Conservation (phyloP, 2,797 vertebrate species). For the Smutsia temminckii region DNA sequence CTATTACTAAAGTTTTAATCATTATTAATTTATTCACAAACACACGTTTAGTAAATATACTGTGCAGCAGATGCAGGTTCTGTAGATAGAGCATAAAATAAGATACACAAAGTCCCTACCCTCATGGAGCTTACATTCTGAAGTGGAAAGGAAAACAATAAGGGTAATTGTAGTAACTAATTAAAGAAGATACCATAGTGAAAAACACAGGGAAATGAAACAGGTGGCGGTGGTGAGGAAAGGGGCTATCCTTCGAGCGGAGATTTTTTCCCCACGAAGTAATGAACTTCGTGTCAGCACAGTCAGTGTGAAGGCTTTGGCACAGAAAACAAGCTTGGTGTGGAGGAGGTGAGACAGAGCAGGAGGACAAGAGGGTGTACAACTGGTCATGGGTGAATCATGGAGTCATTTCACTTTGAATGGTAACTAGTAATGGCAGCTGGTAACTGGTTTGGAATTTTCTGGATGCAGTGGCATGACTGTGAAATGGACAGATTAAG, state of each 20-base stretch:
- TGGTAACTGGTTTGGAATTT: neutral
- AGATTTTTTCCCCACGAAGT: neutral
- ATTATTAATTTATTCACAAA: neutral
- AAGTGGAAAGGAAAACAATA: neutral
- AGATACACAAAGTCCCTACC: neutral
- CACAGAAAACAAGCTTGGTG: neutral
- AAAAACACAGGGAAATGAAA: neutral
- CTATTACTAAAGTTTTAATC: neutral
- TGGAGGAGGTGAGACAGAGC: neutral
- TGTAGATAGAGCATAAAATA: neutral
- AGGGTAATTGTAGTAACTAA: neutral
- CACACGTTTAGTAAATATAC: neutral
- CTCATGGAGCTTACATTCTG: neutral
- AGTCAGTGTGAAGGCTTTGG: neutral
- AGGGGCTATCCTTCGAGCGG: neutral
- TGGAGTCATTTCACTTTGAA: neutral
- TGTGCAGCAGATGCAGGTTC: neutral
- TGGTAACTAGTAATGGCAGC: neutral
- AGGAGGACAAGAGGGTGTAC: neutral
- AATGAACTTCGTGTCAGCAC: neutral
- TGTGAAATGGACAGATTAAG: neutral
- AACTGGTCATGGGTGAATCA: neutral
- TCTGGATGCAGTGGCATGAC: neutral
- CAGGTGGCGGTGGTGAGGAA: rapidly evolving
- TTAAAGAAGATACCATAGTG: neutral